Evolutionary conservation across 2,113 vertebrate species (phyloP).

Genomic region (Toxostoma redivivum): DNA sequence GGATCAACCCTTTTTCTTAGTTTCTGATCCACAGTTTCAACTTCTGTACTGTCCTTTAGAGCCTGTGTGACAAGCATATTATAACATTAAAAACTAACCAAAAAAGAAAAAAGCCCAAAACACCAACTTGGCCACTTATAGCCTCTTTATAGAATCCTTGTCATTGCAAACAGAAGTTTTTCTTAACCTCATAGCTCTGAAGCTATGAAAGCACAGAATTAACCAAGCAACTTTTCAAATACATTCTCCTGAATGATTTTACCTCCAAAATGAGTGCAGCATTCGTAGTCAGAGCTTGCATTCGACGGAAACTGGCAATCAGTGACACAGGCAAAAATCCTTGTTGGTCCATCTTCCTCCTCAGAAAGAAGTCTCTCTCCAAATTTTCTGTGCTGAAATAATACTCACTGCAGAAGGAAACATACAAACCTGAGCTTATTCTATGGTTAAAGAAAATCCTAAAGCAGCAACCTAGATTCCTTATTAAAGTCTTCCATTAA

Average conservation of each 20-base stretch:
- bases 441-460: not conserved
- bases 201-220: not conserved
- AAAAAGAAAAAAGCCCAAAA: not conserved
- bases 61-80: slow-evolving; percentile 72
- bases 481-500: not conserved
- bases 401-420: slow-evolving; percentile 83
- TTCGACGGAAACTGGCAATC: slow-evolving; percentile 92
- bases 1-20: slow-evolving; percentile 88
- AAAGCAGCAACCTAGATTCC: not conserved
- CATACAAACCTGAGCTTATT: not conserved
- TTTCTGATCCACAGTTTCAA: slow-evolving; percentile 87
- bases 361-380: slow-evolving; percentile 95
- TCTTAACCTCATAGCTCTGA: not conserved
- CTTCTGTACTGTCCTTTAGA: slow-evolving; percentile 88
- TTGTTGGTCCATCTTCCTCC: slow-evolving; percentile 92
- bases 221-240: not conserved
- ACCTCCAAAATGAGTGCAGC: slow-evolving; percentile 90
- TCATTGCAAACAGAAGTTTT: not conserved
- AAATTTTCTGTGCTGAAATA: slow-evolving; percentile 98
- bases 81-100: not conserved
- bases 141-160: not conserved
- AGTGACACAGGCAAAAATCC: slow-evolving; percentile 94
- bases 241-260: not conserved
- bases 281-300: slow-evolving; percentile 92
- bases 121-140: not conserved